Percentiles rank a stretch among this genome's conserved stretches.
Conservation (phyloP, 2,888 invertebrate genomes). For the Nomada fabriciana region DNA sequence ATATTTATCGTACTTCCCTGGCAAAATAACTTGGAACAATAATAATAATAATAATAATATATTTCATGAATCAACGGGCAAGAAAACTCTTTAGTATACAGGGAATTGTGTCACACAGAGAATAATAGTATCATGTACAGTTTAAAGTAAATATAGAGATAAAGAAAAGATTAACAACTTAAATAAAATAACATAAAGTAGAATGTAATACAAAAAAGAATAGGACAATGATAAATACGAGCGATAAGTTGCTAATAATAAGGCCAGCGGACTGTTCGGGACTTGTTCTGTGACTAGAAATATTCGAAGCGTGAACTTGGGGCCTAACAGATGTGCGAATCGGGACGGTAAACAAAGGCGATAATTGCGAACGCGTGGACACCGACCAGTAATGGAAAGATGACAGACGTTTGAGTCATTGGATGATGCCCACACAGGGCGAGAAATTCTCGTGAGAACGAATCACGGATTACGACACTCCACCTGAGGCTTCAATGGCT, state of each 20-base stretch:
- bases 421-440: constrained; percentile 32
- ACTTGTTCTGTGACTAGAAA: background rate
- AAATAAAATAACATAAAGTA: no score
- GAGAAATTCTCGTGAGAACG: constrained; percentile 35
- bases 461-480: constrained; percentile 46
- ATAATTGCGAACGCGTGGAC: constrained; percentile 38
- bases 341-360: background rate
- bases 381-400: constrained; percentile 11
- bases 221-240: background rate
- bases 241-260: background rate
- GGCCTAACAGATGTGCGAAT: background rate
- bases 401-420: constrained; percentile 40
- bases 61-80: no score
- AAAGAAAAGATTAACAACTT: no score
- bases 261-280: background rate
- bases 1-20: no score
- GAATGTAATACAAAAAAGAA: no score
- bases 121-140: no score
- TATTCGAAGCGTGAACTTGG: constrained; percentile 3
- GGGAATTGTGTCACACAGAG: no score
- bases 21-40: background rate
- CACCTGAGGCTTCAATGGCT: constrained; percentile 9
- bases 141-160: no score
- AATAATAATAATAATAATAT: no score
- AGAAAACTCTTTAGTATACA: no score